Conservation (phyloP, 2,113 vertebrate species). For the Lipophrys pholis region DNA sequence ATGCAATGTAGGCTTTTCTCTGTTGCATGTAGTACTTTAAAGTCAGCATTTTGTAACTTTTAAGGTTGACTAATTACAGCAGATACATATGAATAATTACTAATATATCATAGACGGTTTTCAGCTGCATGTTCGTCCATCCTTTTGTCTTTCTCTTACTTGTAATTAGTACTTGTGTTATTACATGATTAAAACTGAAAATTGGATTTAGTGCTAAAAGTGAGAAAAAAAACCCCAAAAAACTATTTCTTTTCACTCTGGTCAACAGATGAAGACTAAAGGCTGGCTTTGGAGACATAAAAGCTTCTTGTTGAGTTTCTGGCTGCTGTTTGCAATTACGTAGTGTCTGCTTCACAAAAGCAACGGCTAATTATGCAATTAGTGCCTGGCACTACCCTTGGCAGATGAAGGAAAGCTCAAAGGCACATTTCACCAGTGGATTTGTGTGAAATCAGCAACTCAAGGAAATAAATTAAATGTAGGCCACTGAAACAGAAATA, state of each 20-base stretch:
- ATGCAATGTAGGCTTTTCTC: not conserved
- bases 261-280: conserved; percentile 18
- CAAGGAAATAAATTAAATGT: conserved; percentile 5
- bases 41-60: not conserved
- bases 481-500: conserved; percentile 6
- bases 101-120: too few relatives aligned
- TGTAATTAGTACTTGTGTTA: too few relatives aligned
- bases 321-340: conserved; percentile 16
- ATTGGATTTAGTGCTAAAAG: not conserved
- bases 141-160: too few relatives aligned
- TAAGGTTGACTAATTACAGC: not conserved
- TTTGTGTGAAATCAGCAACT: conserved; percentile 30
- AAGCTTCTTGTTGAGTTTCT: conserved; percentile 24
- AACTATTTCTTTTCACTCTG: not conserved
- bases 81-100: too few relatives aligned
- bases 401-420: conserved; percentile 29
- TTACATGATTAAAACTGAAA: not conserved
- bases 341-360: conserved; percentile 29
- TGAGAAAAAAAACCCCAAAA: not conserved
- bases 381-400: conserved; percentile 5
- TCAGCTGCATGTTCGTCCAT: too few relatives aligned
- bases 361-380: conserved; percentile 42
- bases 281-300: conserved; percentile 4
- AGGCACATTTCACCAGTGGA: conserved; percentile 10
- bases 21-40: not conserved